Percentiles rank a stretch among this genome's conserved stretches.
phyloP scores from a whole-genome alignment of 2,113 vertebrate species.

The Myrmecophaga tridactyla region DNA sequence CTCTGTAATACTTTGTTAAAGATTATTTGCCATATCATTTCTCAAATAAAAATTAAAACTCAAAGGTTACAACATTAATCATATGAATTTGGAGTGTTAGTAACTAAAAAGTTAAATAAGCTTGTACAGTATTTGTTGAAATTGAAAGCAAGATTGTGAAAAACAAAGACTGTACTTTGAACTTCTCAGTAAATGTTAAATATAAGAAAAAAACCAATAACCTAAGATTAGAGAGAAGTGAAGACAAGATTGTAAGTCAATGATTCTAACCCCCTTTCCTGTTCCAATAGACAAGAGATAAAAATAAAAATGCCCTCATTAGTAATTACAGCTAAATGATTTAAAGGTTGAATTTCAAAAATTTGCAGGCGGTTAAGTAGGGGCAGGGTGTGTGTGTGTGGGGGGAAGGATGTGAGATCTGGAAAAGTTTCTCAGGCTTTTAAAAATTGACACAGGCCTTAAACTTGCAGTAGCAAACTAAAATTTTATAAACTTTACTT shows the following conservation, averaged over 20 bases:
- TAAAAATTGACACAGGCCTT: not conserved
- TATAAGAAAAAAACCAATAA: not conserved
- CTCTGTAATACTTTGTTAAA: conserved; percentile 30
- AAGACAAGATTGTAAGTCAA: conserved; percentile 21
- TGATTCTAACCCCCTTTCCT: not conserved
- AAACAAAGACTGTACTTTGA: not conserved
- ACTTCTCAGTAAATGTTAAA: conserved; percentile 38
- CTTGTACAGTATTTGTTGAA: not conserved
- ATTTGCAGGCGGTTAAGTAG: not conserved
- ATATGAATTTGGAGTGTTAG: not conserved
- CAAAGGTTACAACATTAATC: conserved; percentile 21
- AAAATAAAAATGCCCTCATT: not conserved
- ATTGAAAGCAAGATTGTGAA: conserved; percentile 9
- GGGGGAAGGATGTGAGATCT: not conserved
- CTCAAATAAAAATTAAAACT: conserved; percentile 11
- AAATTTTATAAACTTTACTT: conserved; percentile 11
- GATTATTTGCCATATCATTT: not conserved
- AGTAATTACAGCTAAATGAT: not conserved
- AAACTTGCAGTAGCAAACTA: not conserved
- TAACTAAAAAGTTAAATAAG: conserved; percentile 20
- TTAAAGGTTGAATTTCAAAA: not conserved
- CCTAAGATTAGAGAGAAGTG: not conserved
- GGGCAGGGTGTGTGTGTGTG: too few relatives aligned
- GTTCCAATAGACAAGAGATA: not conserved
- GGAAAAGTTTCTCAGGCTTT: conserved; percentile 2